Conservation (phyloP, 23 tunicate species). For the Oikopleura dioica region DNA sequence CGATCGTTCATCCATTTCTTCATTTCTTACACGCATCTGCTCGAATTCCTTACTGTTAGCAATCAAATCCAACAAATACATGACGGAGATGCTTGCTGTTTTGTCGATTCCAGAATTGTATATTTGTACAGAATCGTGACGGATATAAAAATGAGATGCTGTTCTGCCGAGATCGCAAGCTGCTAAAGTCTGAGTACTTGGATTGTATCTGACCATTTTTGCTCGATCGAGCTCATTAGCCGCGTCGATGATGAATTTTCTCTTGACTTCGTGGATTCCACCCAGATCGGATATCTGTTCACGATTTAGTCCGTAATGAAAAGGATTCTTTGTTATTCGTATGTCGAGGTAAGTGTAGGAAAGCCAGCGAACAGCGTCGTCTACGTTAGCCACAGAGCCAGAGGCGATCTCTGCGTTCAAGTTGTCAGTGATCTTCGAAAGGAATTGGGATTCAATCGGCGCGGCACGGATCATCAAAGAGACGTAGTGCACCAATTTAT, state of each 20-base stretch:
- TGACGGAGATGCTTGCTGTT: conserved; percentile 26
- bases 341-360: conserved; percentile 68
- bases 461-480: conserved; percentile 58
- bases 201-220: neutral
- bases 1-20: conserved; percentile 64
- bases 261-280: neutral
- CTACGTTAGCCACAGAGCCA: conserved; percentile 16
- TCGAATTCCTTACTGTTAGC: conserved; percentile 77
- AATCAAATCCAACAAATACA: conserved; percentile 39
- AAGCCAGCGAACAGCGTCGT: conserved; percentile 86
- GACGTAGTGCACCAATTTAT: conserved; percentile 51
- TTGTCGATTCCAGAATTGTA: conserved; percentile 41
- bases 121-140: conserved; percentile 45
- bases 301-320: conserved; percentile 43
- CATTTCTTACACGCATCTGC: conserved; percentile 58
- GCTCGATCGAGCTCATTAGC: neutral
- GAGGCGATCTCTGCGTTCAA: conserved; percentile 62
- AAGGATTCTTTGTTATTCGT: conserved; percentile 55
- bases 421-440: conserved; percentile 64
- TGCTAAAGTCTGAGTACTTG: neutral
- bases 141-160: conserved; percentile 89
- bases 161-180: conserved; percentile 60
- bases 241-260: neutral
- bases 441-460: conserved; percentile 89
- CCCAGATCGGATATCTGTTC: conserved; percentile 18